Conservation (phyloP, 1,140 invertebrate species). For the Pogonomyrmex californicus region DNA sequence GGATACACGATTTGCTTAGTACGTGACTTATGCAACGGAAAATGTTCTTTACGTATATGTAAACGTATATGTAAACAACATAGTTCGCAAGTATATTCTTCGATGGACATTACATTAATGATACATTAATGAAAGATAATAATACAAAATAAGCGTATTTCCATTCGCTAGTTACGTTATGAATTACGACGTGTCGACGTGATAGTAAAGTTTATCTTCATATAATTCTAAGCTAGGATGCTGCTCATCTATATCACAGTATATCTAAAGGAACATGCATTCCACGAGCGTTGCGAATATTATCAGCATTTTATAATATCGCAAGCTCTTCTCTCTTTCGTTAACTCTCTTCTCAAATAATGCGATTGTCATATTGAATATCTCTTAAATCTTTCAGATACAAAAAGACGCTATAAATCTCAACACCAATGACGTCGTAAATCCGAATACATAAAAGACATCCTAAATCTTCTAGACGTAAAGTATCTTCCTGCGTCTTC, state of each 20-base stretch:
- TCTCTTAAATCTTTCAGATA: not conserved
- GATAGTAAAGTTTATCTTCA: conserved; percentile 21
- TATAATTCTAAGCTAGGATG: conserved; percentile 42
- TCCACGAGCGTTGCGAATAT: conserved; percentile 45
- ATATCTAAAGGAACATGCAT: conserved; percentile 70
- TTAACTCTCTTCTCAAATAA: not conserved
- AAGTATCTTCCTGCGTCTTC: not conserved
- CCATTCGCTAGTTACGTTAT: conserved; percentile 28
- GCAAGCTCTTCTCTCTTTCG: not conserved
- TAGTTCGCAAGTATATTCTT: not conserved
- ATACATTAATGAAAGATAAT: conserved; percentile 47
- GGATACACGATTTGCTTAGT: not conserved
- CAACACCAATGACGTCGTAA: conserved; percentile 24
- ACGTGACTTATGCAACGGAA: not conserved
- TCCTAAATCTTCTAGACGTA: conserved; percentile 25
- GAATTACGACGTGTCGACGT: conserved; percentile 8
- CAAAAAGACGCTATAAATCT: conserved; percentile 19
- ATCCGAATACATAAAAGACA: conserved; percentile 13
- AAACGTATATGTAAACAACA: not conserved
- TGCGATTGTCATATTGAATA: not conserved
- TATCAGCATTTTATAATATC: conserved; percentile 11
- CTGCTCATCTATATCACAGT: conserved; percentile 69
- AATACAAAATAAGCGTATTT: conserved; percentile 64
- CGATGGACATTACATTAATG: conserved; percentile 1
- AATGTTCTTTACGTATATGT: not conserved